Conservation (phyloP, 2,888 invertebrate species). For the Ctena decussata region DNA sequence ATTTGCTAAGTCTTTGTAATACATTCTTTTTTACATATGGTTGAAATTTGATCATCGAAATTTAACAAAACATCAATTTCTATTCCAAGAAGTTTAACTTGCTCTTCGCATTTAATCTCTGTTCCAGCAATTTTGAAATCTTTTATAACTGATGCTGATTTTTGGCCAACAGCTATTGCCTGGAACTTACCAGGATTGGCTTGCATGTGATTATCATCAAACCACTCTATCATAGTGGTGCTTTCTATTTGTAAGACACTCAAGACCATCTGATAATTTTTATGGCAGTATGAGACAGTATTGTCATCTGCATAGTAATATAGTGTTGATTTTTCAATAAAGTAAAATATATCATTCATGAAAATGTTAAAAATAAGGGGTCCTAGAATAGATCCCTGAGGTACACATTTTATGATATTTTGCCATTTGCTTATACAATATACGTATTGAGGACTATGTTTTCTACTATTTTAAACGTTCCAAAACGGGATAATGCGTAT, state of each 20-base stretch:
- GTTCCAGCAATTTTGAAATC: not conserved
- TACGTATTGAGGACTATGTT: not conserved
- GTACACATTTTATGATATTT: not conserved
- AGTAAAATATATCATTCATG: not conserved
- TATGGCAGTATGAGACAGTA: not conserved
- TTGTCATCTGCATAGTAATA: not conserved
- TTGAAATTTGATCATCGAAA: not conserved
- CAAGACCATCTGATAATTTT: not conserved
- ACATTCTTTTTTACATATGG: not conserved
- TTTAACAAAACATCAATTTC: not conserved
- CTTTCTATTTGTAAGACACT: not conserved
- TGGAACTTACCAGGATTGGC: conserved; percentile 3
- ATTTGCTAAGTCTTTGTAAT: not conserved
- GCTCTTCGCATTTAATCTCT: not conserved
- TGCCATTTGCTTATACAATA: not conserved
- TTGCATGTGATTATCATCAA: not conserved
- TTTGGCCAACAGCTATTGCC: too few relatives aligned
- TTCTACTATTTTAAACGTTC: too few relatives aligned
- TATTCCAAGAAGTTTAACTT: not conserved
- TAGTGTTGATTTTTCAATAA: not conserved
- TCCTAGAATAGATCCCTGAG: not conserved
- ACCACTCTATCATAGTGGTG: not conserved
- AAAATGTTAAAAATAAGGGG: not conserved
- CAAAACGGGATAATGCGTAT: too few relatives aligned
- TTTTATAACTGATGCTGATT: not conserved